phyloP scores from a whole-genome alignment of 64 coral and sea anemone species.

The Actinia tenebrosa region DNA sequence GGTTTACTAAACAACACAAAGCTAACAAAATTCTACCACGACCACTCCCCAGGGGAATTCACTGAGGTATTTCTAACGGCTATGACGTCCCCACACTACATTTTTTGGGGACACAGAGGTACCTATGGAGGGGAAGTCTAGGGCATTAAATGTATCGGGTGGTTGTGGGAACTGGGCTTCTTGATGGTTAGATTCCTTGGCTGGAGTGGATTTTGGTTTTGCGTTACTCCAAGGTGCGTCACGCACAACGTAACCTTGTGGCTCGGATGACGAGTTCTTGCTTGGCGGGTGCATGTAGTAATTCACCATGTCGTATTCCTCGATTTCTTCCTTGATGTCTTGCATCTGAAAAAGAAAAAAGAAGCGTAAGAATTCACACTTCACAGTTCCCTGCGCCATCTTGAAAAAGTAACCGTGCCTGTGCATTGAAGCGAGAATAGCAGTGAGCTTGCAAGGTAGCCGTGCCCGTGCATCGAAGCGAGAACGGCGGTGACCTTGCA shows the following conservation, averaged over 20 bases:
- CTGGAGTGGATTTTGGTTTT: constrained; percentile 2
- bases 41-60: not conserved
- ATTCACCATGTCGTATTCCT: constrained; percentile 63
- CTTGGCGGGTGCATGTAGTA: constrained; percentile 97
- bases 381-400: no score
- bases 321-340: constrained; percentile 78
- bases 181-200: not conserved
- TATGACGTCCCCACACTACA: constrained; percentile 57
- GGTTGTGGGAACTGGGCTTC: constrained; percentile 33
- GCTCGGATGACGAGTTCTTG: not conserved
- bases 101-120: constrained; percentile 52
- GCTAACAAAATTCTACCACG: not conserved
- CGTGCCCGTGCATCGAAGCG: no score
- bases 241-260: constrained; percentile 72
- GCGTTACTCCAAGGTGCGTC: constrained; percentile 91
- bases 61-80: not conserved
- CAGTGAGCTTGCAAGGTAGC: no score
- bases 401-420: no score
- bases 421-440: no score
- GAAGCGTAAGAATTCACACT: not conserved
- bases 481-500: no score
- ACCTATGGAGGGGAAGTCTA: constrained; percentile 90
- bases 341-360: constrained; percentile 54
- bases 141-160: constrained; percentile 75
- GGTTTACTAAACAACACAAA: not conserved